Conservation (phyloP, 2,797 vertebrate species). For the Silurus aristotelis region DNA sequence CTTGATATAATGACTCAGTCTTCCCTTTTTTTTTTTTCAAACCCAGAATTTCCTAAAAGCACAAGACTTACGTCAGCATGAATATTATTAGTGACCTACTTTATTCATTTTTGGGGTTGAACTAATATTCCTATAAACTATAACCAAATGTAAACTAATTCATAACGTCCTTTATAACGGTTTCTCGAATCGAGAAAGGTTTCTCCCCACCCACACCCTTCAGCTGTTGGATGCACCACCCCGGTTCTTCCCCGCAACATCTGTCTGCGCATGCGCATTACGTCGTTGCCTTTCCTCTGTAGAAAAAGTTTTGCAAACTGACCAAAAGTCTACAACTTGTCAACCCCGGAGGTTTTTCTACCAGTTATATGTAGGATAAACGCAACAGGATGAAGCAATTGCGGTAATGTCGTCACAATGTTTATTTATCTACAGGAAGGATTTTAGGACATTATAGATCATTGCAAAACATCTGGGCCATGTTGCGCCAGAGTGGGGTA, state of each 20-base stretch:
- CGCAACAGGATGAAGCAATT: slow-evolving; percentile 18
- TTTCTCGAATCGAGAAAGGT: not conserved
- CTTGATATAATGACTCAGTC: not conserved
- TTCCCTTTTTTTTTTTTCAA: too few species aligned
- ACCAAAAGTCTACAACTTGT: not conserved
- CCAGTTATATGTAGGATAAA: too few species aligned
- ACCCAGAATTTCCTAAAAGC: not conserved
- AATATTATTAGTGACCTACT: not conserved
- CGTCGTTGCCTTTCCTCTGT: not conserved
- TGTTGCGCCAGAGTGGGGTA: slow-evolving; percentile 36
- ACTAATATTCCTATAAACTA: not conserved
- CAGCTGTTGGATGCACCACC: slow-evolving; percentile 43
- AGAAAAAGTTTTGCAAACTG: not conserved
- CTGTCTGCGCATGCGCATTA: slow-evolving; percentile 63
- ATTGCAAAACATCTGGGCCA: slow-evolving; percentile 47
- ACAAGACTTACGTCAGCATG: not conserved
- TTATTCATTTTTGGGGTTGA: not conserved
- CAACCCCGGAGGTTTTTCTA: not conserved
- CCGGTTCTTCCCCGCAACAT: slow-evolving; percentile 46
- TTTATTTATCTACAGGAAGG: slow-evolving; percentile 57
- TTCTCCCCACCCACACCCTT: not conserved
- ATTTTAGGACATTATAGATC: slow-evolving; percentile 17
- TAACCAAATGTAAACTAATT: slow-evolving; percentile 9
- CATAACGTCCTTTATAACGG: not conserved
- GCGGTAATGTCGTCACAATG: slow-evolving; percentile 63